phyloP scores from a whole-genome alignment of 2,113 vertebrate genomes.

The Uria aalge region DNA sequence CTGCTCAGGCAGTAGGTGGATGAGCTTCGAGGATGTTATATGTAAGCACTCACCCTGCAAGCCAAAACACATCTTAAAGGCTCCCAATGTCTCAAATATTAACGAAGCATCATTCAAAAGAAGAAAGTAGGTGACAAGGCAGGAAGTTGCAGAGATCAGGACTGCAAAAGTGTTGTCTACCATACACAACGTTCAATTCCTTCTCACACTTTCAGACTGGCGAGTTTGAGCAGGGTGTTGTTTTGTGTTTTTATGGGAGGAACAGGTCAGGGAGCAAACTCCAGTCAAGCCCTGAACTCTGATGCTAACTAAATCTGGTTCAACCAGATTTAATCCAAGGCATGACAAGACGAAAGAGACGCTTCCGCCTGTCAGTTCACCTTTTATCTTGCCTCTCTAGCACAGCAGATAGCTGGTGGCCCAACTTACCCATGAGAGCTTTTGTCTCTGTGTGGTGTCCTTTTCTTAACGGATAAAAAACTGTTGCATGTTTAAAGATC shows the following conservation, averaged over 20 bases:
- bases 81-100: not conserved
- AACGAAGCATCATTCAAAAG: not conserved
- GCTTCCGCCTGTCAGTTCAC: not conserved
- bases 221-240: not conserved
- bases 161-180: not conserved
- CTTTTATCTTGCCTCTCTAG: not conserved
- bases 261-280: not conserved
- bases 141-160: not conserved
- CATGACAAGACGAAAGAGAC: not conserved
- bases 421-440: not conserved
- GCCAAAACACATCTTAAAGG: not conserved
- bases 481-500: not conserved
- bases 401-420: not conserved
- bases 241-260: not conserved
- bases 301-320: not conserved
- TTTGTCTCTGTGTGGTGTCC: not conserved
- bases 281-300: not conserved
- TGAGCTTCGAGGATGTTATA: not conserved
- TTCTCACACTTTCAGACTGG: not conserved
- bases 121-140: not conserved
- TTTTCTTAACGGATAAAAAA: not conserved
- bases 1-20: not conserved
- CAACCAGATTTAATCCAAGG: not conserved
- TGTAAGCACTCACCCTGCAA: not conserved
- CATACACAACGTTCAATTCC: accelerated